Evolutionary conservation across 2,113 vertebrate species (phyloP), one percentile per base, ranked within the genome.

Genomic region (Empidonax alnorum): DNA sequence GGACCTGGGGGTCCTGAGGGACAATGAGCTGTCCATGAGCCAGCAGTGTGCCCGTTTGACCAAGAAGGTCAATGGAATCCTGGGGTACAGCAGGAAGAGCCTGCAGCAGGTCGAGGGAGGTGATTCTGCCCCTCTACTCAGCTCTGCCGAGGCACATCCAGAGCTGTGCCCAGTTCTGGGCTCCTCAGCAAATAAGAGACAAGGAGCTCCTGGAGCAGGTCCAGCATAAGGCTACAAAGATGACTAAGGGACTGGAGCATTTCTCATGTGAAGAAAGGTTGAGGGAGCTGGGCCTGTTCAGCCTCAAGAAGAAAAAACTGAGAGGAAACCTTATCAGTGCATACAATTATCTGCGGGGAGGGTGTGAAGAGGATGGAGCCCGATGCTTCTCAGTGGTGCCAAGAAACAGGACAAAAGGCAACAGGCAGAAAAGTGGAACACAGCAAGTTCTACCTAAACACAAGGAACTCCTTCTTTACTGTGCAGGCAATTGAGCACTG

Each of bases 81-180:
- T 6, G 33, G 35, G 21, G 12, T 56, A 8, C 35, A 33, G 6
- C 27, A 66, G 14, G 37, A 28, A 59, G 2, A 50, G 5, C 22
- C 37, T 1, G 9, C 31, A 1, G 50, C 2, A 50, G 27, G 19
- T 1, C 0, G 0, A 74, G 19, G 2, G 19, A 39, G 12, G 6
- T 52, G 44, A 44, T 59, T 10, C 44, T 52, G 52, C 0, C 14
- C 22, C 12, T 52, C 12, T 39, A 3, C 33, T 52, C 17, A 37
- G 31, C 14, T 35, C 18, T 28, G 9, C 11, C 2, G 50, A 15
- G 31, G 9, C 22, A 58, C 50, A 33, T 37, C 35, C 33, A 37
- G 31, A 89, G 5, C 41, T 79, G n/a, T 25, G 74, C 8, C 28
- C 66, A 55, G 33, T n/a, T 30, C 52, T 59, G 44, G 27, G 44